Conservation (phyloP, 2,888 invertebrate genomes). For the Pyrgus malvae region DNA sequence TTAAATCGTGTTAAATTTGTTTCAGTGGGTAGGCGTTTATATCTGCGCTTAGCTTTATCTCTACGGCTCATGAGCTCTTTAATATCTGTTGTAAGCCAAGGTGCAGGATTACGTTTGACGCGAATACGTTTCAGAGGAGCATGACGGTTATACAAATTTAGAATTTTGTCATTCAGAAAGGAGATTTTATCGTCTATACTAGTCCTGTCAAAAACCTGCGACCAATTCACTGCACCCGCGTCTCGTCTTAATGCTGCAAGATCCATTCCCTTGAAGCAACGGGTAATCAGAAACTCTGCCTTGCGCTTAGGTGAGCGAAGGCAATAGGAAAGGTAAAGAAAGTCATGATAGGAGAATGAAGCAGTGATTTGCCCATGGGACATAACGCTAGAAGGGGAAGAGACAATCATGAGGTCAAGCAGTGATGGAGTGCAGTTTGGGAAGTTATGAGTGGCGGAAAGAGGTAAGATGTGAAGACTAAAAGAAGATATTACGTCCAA, state of each 20-base stretch:
- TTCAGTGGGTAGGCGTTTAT: background rate
- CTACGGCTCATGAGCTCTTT: background rate
- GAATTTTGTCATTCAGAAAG: background rate
- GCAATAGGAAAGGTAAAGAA: too few species aligned
- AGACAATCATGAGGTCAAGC: background rate
- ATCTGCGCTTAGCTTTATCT: background rate
- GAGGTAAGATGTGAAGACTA: too few species aligned
- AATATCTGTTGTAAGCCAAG: background rate
- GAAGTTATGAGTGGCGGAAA: too few species aligned
- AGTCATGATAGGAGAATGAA: background rate
- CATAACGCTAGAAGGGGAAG: background rate
- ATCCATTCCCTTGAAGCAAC: background rate
- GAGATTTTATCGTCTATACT: background rate
- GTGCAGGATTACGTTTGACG: background rate
- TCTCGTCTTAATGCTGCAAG: too few species aligned
- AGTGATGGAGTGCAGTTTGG: background rate
- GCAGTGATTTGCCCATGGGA: background rate
- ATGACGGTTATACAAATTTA: background rate
- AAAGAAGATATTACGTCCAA: background rate
- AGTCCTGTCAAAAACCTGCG: background rate
- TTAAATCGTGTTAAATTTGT: background rate
- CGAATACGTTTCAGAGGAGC: background rate
- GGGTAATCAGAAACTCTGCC: background rate
- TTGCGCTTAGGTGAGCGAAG: background rate
- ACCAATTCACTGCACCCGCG: background rate